A percentile compares a stretch with the other conserved stretches of the same genome.
phyloP scores from a whole-genome alignment of 2,113 vertebrate species.

The Symphodus melops region DNA sequence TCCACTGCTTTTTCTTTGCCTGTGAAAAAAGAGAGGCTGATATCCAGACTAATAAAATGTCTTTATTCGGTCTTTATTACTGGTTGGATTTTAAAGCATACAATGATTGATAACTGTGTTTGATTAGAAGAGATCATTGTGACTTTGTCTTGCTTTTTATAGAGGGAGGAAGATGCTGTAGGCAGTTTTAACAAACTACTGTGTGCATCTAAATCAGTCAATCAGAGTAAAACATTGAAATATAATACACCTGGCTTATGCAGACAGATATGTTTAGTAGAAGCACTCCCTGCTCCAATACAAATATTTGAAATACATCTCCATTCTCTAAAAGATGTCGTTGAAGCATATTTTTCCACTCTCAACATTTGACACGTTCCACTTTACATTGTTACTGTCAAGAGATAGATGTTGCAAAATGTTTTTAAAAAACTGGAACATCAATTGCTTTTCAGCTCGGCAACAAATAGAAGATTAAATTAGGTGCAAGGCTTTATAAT shows the following conservation, averaged over 20 bases:
- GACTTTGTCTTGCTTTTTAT: constrained; percentile 21
- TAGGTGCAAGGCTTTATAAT: constrained; percentile 1
- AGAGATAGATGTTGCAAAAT: background rate
- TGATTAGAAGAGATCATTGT: constrained; percentile 17
- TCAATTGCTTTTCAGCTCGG: constrained; percentile 3
- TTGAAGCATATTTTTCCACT: constrained; percentile 7
- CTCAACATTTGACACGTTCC: background rate
- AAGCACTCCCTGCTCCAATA: background rate
- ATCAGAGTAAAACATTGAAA: constrained; percentile 7
- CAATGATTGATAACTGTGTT: background rate
- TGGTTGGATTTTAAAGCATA: background rate
- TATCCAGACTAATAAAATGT: background rate
- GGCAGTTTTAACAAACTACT: constrained; percentile 12
- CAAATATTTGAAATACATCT: constrained; percentile 5
- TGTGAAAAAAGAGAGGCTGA: background rate
- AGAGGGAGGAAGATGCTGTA: background rate
- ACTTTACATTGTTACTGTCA: background rate
- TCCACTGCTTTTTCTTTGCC: constrained; percentile 9
- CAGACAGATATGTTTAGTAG: background rate
- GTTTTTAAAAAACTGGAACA: background rate
- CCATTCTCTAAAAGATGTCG: constrained; percentile 2
- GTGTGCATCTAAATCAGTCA: constrained; percentile 1
- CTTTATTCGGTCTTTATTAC: constrained; percentile 9
- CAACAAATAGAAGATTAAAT: constrained; percentile 17
- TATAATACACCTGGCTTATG: background rate